Percentiles rank a stretch among this genome's conserved stretches.
Evolutionary conservation across 2,113 vertebrate species (phyloP).

Genomic region (Thryonomys swinderianus): DNA sequence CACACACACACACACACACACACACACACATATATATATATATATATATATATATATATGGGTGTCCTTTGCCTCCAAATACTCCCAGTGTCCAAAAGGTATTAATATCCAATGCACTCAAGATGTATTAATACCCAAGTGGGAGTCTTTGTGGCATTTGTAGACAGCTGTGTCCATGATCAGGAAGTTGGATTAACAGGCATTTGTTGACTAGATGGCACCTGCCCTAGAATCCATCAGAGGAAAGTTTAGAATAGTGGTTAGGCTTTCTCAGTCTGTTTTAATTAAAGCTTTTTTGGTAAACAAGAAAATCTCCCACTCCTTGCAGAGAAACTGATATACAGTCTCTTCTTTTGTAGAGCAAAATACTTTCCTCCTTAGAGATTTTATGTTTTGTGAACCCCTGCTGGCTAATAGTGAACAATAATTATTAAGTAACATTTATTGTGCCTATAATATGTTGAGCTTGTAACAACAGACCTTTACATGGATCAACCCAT

Average conservation of each 20-base stretch:
- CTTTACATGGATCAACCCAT: neutral
- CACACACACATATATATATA: no score
- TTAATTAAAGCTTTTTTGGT: constrained; percentile 31
- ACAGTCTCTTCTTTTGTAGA: neutral
- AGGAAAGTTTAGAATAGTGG: neutral
- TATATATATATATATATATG: no score
- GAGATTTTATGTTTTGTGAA: neutral
- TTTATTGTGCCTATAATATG: neutral
- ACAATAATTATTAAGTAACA: neutral
- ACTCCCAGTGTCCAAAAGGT: no score
- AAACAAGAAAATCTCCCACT: neutral
- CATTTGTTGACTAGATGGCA: neutral
- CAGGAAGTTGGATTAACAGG: neutral
- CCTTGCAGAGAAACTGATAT: neutral
- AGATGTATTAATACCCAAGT: neutral
- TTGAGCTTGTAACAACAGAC: neutral
- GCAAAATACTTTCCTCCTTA: neutral
- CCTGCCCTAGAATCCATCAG: neutral
- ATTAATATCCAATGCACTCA: neutral
- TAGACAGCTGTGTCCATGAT: neutral
- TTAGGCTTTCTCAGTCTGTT: neutral
- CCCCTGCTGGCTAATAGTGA: neutral
- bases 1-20: no score
- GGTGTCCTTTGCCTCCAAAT: no score
- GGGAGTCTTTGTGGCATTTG: neutral